phyloP scores from a whole-genome alignment of 2,113 vertebrate genomes.

The Formicarius rufipectus region DNA sequence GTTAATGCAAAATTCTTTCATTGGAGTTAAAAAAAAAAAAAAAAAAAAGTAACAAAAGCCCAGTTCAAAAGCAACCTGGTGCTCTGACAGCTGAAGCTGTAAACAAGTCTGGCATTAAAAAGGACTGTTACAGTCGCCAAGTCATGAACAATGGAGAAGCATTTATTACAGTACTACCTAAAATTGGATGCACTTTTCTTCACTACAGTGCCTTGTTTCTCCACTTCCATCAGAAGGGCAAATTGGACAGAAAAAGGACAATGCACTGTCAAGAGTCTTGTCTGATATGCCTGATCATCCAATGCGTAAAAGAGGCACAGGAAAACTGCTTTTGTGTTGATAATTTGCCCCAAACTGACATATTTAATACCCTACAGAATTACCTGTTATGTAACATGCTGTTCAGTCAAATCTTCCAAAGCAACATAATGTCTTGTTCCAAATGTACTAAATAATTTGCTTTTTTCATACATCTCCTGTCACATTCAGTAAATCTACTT shows the following conservation, averaged over 20 bases:
- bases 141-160: neutral
- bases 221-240: neutral
- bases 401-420: conserved; percentile 14
- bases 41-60: neutral
- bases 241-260: neutral
- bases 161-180: neutral
- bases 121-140: neutral
- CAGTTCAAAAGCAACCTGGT: conserved; percentile 7
- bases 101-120: neutral
- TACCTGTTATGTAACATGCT: conserved; percentile 31
- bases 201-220: neutral
- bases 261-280: neutral
- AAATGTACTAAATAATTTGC: conserved; percentile 51
- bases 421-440: conserved; percentile 1
- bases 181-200: neutral
- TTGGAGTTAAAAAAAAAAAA: neutral
- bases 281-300: neutral
- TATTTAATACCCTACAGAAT: conserved; percentile 24
- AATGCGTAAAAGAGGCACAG: neutral
- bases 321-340: neutral
- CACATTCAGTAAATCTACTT: conserved; percentile 63
- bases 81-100: neutral
- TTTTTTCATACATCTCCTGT: conserved; percentile 34
- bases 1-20: neutral
- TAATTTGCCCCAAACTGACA: neutral